phyloP scores from a whole-genome alignment of 2,113 vertebrate species.

The Podarcis cretensis region DNA sequence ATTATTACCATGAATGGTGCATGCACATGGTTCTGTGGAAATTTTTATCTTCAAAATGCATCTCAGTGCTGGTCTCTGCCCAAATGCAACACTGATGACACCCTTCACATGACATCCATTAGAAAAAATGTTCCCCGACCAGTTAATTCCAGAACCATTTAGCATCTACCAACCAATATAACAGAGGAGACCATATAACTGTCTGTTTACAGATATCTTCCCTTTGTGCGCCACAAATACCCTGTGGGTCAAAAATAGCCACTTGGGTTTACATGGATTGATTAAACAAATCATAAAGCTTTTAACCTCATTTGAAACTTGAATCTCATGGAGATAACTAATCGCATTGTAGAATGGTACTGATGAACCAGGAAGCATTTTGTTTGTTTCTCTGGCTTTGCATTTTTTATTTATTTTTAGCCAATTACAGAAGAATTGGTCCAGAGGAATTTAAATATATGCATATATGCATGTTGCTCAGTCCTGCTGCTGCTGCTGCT shows the following conservation, averaged over 20 bases:
- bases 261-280: slow-evolving; percentile 27
- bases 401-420: slow-evolving; percentile 53
- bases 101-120: neutral
- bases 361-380: neutral
- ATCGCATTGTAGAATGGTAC: slow-evolving; percentile 22
- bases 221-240: slow-evolving; percentile 26
- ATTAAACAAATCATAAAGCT: slow-evolving; percentile 58
- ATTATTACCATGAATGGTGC: neutral
- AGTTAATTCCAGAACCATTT: neutral
- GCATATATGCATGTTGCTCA: slow-evolving; percentile 9
- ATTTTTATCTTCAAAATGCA: neutral
- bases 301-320: slow-evolving; percentile 56
- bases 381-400: slow-evolving; percentile 37
- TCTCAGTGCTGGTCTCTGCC: neutral
- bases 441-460: slow-evolving; percentile 56
- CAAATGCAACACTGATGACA: neutral
- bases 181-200: slow-evolving; percentile 8
- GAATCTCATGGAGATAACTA: slow-evolving; percentile 30
- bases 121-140: slow-evolving; percentile 17
- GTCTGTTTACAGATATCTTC: slow-evolving; percentile 43
- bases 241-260: slow-evolving; percentile 36
- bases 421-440: slow-evolving; percentile 44
- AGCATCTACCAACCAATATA: neutral
- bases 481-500: slow-evolving; percentile 51
- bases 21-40: rapidly evolving